Evolutionary conservation across 2,888 invertebrate species (phyloP), one percentile per base, ranked within the genome.

Genomic region (Flabesymbios commensalis): DNA sequence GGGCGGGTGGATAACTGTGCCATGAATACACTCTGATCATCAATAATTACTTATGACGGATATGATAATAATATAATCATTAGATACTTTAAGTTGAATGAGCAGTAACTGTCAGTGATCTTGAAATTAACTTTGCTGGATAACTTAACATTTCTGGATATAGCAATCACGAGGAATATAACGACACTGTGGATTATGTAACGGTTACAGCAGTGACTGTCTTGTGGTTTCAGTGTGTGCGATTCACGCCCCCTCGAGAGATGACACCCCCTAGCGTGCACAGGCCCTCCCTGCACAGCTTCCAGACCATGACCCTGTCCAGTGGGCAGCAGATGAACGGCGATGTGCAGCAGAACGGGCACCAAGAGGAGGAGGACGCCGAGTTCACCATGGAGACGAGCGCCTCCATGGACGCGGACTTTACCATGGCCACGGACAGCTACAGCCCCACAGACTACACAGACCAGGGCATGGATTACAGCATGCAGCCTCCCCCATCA

Each of bases 191-290:
- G n/a, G n/a, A n/a, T n/a, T n/a, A n/a, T n/a, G n/a, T n/a, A n/a
- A n/a, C n/a, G n/a, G n/a, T n/a, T n/a, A n/a, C n/a, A n/a, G n/a
- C n/a, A n/a, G n/a, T n/a, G n/a, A n/a, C n/a, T n/a, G n/a, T n/a
- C n/a, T n/a, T n/a, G n/a, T n/a, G n/a, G 10, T 65, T 65, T 24
- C 61, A 66, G 63, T 49, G 61, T 31, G 57, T 66, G 4, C 53
- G 67, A n/a, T 66, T 66, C 49, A 66, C 67, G 14, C 67, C 67
- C n/a, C 67, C 67, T 7, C 17, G 67, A 43, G 67, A 66, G 41
- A 41, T 65, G 22, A 67, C 67, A 4, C 67, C 67, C 2, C 67
- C 67, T n/a, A 32, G 54, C 17, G 26, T 64, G 22, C 48, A 45
- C n/a, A 57, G 47, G 41, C 32, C 36, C 32, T 61, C 62, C 14